phyloP scores from a whole-genome alignment of 1,140 invertebrate species.

The Drosophila dunni region DNA sequence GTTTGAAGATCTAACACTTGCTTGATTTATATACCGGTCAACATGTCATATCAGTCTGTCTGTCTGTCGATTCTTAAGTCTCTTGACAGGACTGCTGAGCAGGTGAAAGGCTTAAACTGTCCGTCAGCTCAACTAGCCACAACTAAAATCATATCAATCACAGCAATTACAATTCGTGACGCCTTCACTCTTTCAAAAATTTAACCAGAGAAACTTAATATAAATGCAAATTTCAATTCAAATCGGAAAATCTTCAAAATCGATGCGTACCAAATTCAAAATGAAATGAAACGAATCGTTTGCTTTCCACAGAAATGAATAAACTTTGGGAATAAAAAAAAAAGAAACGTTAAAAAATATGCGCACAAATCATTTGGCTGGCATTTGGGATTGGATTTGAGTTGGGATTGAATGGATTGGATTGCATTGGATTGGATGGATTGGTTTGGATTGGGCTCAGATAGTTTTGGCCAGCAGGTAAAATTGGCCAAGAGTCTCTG shows the following conservation, averaged over 20 bases:
- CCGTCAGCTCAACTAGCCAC: background rate
- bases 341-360: conserved; percentile 67
- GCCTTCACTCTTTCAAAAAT: conserved; percentile 20
- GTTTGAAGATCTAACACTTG: conserved; percentile 11
- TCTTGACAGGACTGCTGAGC: conserved; percentile 23
- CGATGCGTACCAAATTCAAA: conserved; percentile 78
- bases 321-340: conserved; percentile 49
- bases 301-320: conserved; percentile 71
- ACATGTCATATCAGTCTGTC: conserved; percentile 14
- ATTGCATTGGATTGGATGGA: conserved; percentile 23
- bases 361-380: conserved; percentile 76
- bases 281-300: conserved; percentile 77
- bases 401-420: conserved; percentile 7
- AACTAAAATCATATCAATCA: conserved; percentile 64
- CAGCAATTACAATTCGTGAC: conserved; percentile 48
- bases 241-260: conserved; percentile 58
- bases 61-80: conserved; percentile 16
- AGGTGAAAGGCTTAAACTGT: conserved; percentile 22
- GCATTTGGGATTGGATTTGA: background rate
- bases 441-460: conserved; percentile 19
- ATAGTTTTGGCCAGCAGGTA: conserved; percentile 64
- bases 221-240: conserved; percentile 78
- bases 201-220: conserved; percentile 60
- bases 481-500: conserved; percentile 52
- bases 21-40: conserved; percentile 14